Percentiles rank a stretch among this genome's conserved stretches.
Conservation (phyloP, 2,888 invertebrate genomes). For the Coenonympha glycerion region DNA sequence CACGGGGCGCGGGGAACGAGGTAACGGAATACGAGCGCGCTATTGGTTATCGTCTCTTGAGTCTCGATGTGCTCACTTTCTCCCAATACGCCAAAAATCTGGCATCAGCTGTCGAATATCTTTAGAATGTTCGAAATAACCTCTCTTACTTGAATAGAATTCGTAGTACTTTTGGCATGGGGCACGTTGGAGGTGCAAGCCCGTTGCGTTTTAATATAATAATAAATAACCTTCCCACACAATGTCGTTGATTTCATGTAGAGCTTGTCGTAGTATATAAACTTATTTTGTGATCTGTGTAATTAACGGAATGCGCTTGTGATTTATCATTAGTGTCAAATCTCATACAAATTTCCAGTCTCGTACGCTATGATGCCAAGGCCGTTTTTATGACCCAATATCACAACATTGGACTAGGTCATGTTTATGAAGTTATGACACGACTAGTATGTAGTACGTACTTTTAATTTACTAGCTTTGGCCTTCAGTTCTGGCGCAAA, state of each 20-base stretch:
- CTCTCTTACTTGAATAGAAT: too few species aligned
- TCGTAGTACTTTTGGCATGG: background rate
- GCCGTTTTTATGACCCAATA: constrained; percentile 11
- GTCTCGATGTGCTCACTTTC: too few species aligned
- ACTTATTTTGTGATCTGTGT: too few species aligned
- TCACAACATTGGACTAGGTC: constrained; percentile 16
- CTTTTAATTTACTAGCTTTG: too few species aligned
- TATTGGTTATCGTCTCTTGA: too few species aligned
- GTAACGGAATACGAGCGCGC: too few species aligned
- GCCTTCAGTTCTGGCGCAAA: too few species aligned
- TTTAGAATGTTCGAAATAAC: too few species aligned
- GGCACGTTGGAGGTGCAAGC: background rate
- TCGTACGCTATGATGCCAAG: background rate
- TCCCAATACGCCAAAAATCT: too few species aligned
- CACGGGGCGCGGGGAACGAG: too few species aligned
- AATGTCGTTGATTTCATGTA: background rate
- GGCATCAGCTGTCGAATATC: too few species aligned
- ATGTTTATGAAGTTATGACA: constrained; percentile 12
- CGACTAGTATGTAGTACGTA: too few species aligned
- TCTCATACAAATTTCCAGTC: background rate
- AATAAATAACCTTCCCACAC: background rate
- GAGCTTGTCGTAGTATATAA: background rate
- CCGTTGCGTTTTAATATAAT: background rate
- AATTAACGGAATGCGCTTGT: background rate
- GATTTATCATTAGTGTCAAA: background rate